Conservation (phyloP, 2,888 invertebrate genomes). For the Quadroppia sp. region DNA sequence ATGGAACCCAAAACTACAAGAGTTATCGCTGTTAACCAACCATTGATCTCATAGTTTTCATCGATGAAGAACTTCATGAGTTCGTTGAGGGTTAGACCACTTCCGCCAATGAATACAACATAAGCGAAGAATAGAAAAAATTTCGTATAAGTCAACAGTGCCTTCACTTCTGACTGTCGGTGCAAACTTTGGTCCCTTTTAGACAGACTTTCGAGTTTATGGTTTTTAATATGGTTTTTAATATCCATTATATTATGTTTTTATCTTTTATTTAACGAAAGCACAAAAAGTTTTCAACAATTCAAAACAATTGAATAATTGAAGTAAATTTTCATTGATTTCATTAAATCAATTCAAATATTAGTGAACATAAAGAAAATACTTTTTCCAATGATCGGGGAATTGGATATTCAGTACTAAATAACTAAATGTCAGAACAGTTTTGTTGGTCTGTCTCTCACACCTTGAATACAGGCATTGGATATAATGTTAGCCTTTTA, state of each 20-base stretch:
- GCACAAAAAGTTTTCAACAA: too few species aligned
- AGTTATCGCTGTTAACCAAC: slow-evolving; percentile 34
- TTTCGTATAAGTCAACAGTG: slow-evolving; percentile 38
- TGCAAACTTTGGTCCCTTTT: not conserved
- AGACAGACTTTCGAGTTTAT: not conserved
- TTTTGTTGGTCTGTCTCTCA: not conserved
- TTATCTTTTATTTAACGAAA: too few species aligned
- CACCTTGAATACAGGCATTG: slow-evolving; percentile 5
- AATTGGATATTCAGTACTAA: not conserved
- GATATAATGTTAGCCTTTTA: not conserved
- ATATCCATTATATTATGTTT: too few species aligned
- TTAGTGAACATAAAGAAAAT: not conserved
- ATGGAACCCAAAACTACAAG: slow-evolving; percentile 17
- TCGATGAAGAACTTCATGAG: slow-evolving; percentile 34
- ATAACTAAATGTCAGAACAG: not conserved
- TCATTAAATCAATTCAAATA: not conserved
- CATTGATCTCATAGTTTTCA: slow-evolving; percentile 9
- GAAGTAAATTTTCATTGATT: too few species aligned
- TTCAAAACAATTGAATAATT: too few species aligned
- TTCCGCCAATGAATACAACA: slow-evolving; percentile 37
- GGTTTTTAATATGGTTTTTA: not conserved
- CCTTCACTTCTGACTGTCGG: not conserved
- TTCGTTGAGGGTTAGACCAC: slow-evolving; percentile 37
- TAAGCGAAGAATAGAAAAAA: slow-evolving; percentile 23
- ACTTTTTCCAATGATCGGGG: not conserved